Evolutionary conservation across 1,140 invertebrate genomes (phyloP).

Genomic region (Drosophila rhopaloa): DNA sequence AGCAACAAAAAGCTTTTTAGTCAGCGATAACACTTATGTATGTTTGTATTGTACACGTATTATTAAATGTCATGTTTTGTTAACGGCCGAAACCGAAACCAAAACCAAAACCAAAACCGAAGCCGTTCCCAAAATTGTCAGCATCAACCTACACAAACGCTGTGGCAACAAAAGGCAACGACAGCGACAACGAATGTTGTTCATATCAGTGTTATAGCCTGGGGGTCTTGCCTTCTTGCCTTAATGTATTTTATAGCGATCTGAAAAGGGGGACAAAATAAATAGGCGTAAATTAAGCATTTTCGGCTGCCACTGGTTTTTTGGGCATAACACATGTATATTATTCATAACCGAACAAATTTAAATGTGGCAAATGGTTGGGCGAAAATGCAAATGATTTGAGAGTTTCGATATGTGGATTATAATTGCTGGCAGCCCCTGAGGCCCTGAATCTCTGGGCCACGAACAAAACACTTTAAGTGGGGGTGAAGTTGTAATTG

Average conservation of each 20-base stretch:
- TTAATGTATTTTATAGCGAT: conserved; percentile 72
- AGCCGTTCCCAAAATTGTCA: conserved; percentile 80
- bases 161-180: conserved; percentile 37
- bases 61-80: conserved; percentile 82
- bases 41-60: conserved; percentile 79
- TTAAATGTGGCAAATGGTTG: conserved; percentile 24
- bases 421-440: conserved; percentile 17
- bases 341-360: conserved; percentile 47
- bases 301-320: conserved; percentile 59
- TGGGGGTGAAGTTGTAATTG: conserved; percentile 79
- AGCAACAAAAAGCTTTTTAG: conserved; percentile 81
- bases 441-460: conserved; percentile 3
- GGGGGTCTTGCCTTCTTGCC: conserved; percentile 62
- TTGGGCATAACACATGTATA: conserved; percentile 44
- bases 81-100: conserved; percentile 68
- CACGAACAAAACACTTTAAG: conserved; percentile 66
- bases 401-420: conserved; percentile 19
- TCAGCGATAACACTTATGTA: conserved; percentile 80
- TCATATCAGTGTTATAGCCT: conserved; percentile 55
- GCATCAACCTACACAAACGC: conserved; percentile 59
- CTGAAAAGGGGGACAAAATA: conserved; percentile 47
- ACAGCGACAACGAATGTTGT: conserved; percentile 66
- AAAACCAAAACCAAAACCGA: conserved; percentile 28
- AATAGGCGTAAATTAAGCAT: conserved; percentile 60
- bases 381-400: conserved; percentile 12